Percentiles rank a stretch among this genome's conserved stretches.
These are phyloP conservation scores for Amiota communis DNA, from an alignment of 2,888 invertebrate genomes.

Conservation along the genomic window DNA sequence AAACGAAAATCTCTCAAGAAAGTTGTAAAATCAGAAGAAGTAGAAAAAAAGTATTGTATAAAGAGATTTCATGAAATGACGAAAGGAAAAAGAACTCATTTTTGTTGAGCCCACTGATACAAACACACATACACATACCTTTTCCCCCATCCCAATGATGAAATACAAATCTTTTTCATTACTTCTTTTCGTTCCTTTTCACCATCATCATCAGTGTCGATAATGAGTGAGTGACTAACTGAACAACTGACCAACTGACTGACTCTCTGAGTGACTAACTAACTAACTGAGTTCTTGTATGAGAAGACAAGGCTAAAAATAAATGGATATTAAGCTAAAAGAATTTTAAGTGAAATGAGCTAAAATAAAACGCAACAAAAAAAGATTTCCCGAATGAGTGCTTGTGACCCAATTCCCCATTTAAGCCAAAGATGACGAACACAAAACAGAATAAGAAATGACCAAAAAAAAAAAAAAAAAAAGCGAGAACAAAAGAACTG, in stretches of 20 bases:
- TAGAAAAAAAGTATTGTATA: constrained; percentile 1
- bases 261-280: too few species aligned
- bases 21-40: constrained; percentile 49
- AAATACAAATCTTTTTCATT: not conserved
- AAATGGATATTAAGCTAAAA: constrained; percentile 52
- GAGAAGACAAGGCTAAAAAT: constrained; percentile 32
- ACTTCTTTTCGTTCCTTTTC: not conserved
- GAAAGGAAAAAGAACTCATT: constrained; percentile 44
- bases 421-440: constrained; percentile 48
- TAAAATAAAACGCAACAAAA: constrained; percentile 29
- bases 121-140: too few species aligned
- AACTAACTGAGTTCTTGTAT: not conserved
- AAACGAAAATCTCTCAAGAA: constrained; percentile 42
- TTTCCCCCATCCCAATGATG: not conserved
- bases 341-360: constrained; percentile 64
- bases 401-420: constrained; percentile 67
- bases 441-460: not conserved
- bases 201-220: not conserved
- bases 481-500: constrained; percentile 43
- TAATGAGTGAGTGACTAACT: constrained; percentile 25
- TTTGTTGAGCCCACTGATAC: constrained; percentile 36
- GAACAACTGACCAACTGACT: constrained; percentile 59
- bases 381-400: constrained; percentile 53
- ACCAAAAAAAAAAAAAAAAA: constrained; percentile 39
- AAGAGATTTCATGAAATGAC: constrained; percentile 51